Conservation (phyloP, 2,888 invertebrate genomes). For the Noctua pronuba region DNA sequence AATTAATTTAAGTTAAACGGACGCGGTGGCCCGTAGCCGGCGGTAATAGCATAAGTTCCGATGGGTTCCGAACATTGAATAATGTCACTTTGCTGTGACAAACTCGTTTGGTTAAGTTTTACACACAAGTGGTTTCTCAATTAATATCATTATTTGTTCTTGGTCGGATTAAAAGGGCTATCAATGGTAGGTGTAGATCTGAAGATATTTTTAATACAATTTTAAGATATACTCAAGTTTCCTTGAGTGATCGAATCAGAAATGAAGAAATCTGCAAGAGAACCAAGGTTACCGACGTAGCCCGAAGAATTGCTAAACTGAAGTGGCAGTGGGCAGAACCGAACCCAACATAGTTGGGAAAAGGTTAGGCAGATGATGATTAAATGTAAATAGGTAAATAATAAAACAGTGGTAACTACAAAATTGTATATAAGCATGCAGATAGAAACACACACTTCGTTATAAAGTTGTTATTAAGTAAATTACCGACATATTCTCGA, state of each 20-base stretch:
- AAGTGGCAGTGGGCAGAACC: no score
- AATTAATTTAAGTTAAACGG: constrained; percentile 64
- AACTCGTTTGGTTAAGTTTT: constrained; percentile 56
- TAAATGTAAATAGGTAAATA: neutral
- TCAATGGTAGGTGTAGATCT: no score
- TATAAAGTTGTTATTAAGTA: neutral
- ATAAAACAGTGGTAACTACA: neutral
- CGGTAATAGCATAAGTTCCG: constrained; percentile 60
- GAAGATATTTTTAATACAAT: no score
- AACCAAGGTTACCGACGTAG: no score
- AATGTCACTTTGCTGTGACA: constrained; percentile 53
- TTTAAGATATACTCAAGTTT: no score
- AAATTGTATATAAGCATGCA: neutral
- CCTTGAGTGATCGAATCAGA: no score
- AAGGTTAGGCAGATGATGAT: neutral
- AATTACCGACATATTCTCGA: neutral
- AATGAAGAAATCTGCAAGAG: no score
- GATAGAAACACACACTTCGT: neutral
- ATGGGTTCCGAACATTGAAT: constrained; percentile 58
- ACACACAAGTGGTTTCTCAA: neutral
- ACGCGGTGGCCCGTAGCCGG: constrained; percentile 32
- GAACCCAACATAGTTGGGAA: neutral
- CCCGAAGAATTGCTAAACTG: no score
- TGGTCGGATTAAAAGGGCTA: neutral
- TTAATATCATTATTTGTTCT: neutral